Percentiles rank a stretch among this genome's conserved stretches.
These are phyloP conservation scores for Acanthochromis polyacanthus DNA, from an alignment of 2,113 vertebrate species.

Conservation along the genomic window DNA sequence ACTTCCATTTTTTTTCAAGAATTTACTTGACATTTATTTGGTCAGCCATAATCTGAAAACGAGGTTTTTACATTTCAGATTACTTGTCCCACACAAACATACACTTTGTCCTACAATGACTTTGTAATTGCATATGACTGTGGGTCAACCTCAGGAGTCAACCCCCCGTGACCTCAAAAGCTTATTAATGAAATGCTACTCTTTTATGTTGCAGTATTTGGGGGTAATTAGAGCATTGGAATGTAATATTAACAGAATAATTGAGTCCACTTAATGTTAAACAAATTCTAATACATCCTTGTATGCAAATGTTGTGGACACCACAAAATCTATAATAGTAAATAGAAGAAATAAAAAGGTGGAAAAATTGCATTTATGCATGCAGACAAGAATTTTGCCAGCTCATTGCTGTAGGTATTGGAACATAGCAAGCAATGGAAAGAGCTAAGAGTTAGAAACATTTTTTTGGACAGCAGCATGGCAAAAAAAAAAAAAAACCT, in stretches of 20 bases:
- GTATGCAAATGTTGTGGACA: conserved; percentile 55
- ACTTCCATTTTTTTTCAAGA: neutral
- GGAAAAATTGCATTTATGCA: conserved; percentile 68
- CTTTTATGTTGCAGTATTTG: conserved; percentile 62
- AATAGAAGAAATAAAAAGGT: conserved; percentile 39
- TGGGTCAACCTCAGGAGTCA: conserved; percentile 63
- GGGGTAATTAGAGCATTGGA: conserved; percentile 45
- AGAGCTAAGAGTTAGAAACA: conserved; percentile 81
- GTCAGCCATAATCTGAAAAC: neutral
- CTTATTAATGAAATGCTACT: conserved; percentile 63
- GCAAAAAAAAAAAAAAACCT: conserved; percentile 79
- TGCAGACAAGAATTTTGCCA: conserved; percentile 74
- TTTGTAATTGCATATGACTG: conserved; percentile 57
- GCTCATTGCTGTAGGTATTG: conserved; percentile 85
- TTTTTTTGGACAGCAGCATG: conserved; percentile 84
- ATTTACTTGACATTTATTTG: neutral
- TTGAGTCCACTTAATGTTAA: conserved; percentile 27
- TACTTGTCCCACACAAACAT: conserved; percentile 42
- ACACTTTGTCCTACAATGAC: conserved; percentile 40
- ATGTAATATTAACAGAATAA: conserved; percentile 48
- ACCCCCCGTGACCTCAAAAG: conserved; percentile 56
- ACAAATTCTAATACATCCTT: conserved; percentile 34
- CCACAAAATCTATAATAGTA: conserved; percentile 28
- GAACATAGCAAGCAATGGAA: conserved; percentile 82
- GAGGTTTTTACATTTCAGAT: conserved; percentile 35